A percentile compares a stretch with the other conserved stretches of the same genome.
Conservation (phyloP, 2,113 vertebrate species). For the Protomyctophum bolini region DNA sequence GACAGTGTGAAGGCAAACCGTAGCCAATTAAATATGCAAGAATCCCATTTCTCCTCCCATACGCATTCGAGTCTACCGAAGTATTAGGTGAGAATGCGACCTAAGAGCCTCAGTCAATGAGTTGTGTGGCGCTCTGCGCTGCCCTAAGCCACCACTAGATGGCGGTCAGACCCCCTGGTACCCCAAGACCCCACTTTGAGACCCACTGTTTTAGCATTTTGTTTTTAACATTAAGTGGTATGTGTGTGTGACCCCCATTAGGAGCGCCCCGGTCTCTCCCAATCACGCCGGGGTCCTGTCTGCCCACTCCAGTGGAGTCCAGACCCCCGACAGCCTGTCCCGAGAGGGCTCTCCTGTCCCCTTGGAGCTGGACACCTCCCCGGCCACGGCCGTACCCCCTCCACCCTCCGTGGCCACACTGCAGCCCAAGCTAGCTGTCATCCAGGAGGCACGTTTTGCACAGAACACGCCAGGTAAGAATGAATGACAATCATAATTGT, state of each 20-base stretch:
- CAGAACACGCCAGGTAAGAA: conserved; percentile 93
- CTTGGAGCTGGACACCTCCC: conserved; percentile 82
- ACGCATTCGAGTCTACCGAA: too few relatives aligned
- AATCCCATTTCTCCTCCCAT: too few relatives aligned
- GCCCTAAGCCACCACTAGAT: too few relatives aligned
- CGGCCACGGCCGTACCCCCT: conserved; percentile 73
- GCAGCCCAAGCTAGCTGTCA: conserved; percentile 94
- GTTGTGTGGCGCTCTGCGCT: neutral
- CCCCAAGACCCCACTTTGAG: too few relatives aligned
- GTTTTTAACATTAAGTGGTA: too few relatives aligned
- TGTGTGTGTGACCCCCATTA: conserved; percentile 44
- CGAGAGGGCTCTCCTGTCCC: conserved; percentile 96
- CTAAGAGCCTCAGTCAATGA: too few relatives aligned
- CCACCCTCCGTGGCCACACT: conserved; percentile 64
- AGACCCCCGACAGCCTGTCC: conserved; percentile 96
- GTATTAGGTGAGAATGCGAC: too few relatives aligned
- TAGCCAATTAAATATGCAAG: too few relatives aligned
- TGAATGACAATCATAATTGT: too few relatives aligned
- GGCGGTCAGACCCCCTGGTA: too few relatives aligned
- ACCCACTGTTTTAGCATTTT: too few relatives aligned
- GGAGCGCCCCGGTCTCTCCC: conserved; percentile 96
- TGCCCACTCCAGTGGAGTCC: conserved; percentile 94
- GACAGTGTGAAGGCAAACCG: too few relatives aligned
- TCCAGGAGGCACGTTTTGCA: conserved; percentile 95
- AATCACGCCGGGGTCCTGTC: conserved; percentile 95